Evolutionary conservation across 2,797 vertebrate genomes (phyloP).

Genomic region (Philypnodon macrostomus): DNA sequence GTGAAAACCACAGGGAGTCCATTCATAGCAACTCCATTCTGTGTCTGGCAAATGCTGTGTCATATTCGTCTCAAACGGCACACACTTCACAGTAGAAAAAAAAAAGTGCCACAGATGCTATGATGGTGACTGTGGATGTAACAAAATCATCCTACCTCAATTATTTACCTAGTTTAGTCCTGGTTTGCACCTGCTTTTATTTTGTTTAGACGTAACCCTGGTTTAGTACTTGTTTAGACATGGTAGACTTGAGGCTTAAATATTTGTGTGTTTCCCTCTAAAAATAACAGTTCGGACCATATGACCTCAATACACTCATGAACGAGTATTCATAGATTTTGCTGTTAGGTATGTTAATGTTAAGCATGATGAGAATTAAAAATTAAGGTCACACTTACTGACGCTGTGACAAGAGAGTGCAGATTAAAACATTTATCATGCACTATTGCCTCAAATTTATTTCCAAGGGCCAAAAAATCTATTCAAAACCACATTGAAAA

Average conservation of each 20-base stretch:
- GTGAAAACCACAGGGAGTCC: conserved; percentile 61
- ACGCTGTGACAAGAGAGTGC: conserved; percentile 60
- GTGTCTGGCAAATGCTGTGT: conserved; percentile 36
- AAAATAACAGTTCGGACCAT: no score
- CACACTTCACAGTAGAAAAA: conserved; percentile 40
- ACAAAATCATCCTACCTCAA: no score
- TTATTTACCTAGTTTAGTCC: no score
- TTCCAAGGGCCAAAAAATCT: conserved; percentile 49
- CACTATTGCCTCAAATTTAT: conserved; percentile 60
- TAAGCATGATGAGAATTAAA: conserved; percentile 63
- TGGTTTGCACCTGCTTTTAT: no score
- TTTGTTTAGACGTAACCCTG: no score
- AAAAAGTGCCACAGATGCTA: conserved; percentile 43
- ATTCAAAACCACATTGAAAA: conserved; percentile 54
- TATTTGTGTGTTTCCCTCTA: no score
- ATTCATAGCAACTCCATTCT: conserved; percentile 56
- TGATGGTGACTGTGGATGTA: no score
- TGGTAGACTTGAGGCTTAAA: no score
- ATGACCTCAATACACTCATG: no score
- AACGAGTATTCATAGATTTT: conserved; percentile 59
- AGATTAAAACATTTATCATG: conserved; percentile 60
- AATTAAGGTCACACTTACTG: conserved; percentile 62
- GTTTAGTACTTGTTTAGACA: no score
- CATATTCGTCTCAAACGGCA: conserved; percentile 47
- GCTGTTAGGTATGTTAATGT: conserved; percentile 67